These are phyloP conservation scores for Spheniscus humboldti DNA, from an alignment of 2,797 vertebrate species.

Conservation along the genomic window DNA sequence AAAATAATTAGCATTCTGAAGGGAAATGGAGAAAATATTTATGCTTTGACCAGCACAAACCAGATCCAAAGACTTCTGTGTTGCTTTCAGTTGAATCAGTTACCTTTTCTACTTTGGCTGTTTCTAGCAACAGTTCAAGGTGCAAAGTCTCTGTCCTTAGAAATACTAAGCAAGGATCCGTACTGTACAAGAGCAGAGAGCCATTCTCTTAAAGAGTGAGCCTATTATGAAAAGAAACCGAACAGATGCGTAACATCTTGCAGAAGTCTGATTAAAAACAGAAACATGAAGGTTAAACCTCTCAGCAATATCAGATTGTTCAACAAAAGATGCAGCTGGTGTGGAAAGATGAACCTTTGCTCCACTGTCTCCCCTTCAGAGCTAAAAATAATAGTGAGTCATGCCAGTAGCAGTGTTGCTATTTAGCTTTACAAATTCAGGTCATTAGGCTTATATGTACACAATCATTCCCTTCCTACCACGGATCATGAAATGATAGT, in stretches of 20 bases:
- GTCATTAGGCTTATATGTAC: background rate
- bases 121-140: background rate
- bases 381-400: constrained; percentile 41
- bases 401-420: background rate
- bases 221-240: background rate
- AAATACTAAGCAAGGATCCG: background rate
- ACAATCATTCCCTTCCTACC: background rate
- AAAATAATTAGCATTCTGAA: background rate
- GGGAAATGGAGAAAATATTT: background rate
- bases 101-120: background rate
- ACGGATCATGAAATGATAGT: background rate
- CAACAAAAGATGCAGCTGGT: background rate
- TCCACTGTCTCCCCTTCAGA: background rate
- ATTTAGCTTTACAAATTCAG: constrained; percentile 14
- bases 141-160: background rate
- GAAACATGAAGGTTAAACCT: background rate
- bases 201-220: background rate
- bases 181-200: background rate
- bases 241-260: background rate
- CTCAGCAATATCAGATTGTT: background rate
- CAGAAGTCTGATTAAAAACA: background rate
- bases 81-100: background rate
- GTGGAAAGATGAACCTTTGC: constrained; percentile 16
- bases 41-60: background rate
- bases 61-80: background rate